A percentile compares a stretch with the other conserved stretches of the same genome.
Evolutionary conservation across 2,113 vertebrate genomes (phyloP).

Genomic region (Chaetorhynchus papuensis): DNA sequence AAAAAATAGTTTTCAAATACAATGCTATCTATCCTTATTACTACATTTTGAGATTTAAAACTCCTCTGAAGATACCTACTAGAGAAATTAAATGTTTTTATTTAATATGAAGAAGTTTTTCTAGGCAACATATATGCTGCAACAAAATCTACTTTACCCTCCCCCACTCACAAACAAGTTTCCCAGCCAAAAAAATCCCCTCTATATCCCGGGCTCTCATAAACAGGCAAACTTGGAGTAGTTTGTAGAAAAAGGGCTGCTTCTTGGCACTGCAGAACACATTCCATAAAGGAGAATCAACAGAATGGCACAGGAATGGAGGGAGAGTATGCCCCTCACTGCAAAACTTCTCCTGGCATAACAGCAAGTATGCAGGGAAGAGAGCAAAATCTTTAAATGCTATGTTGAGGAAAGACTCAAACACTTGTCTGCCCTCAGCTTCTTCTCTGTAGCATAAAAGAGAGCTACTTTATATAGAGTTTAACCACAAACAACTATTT

Average conservation of each 20-base stretch:
- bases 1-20: neutral
- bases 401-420: neutral
- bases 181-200: neutral
- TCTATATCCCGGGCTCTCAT: neutral
- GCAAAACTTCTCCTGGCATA: neutral
- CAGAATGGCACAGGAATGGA: neutral
- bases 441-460: neutral
- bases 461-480: neutral
- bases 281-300: neutral
- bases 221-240: neutral
- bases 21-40: neutral
- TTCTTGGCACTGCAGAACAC: fast-evolving
- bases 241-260: neutral
- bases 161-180: neutral
- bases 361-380: neutral
- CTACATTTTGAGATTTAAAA: neutral
- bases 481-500: neutral
- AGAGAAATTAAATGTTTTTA: neutral
- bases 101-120: neutral
- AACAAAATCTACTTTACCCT: neutral
- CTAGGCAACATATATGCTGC: neutral
- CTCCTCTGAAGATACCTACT: neutral
- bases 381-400: neutral
- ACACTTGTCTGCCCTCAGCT: neutral
- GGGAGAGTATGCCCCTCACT: neutral